phyloP scores from a whole-genome alignment of 1,140 invertebrate genomes.

The Cotesia vestalis region DNA sequence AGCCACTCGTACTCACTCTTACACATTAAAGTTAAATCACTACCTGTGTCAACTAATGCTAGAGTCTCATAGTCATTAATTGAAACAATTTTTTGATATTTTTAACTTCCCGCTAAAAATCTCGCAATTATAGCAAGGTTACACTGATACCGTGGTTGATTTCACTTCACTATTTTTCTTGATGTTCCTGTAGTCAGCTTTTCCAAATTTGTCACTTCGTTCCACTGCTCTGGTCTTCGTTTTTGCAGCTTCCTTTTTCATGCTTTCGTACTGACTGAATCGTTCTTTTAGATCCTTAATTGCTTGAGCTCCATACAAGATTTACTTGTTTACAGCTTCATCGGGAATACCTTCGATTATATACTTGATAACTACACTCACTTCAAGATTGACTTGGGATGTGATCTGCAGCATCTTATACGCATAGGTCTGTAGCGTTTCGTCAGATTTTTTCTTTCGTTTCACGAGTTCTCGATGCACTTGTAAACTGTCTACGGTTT shows the following conservation, averaged over 20 bases:
- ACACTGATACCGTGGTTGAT: not conserved
- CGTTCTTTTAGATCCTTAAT: conserved; percentile 33
- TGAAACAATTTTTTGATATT: conserved; percentile 6
- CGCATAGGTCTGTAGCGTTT: conserved; percentile 43
- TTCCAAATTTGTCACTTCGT: not conserved
- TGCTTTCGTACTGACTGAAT: conserved; percentile 20
- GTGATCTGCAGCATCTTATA: conserved; percentile 40
- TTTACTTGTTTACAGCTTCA: conserved; percentile 37
- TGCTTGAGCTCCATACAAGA: conserved; percentile 40
- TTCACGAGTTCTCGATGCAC: not conserved
- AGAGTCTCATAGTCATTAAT: not conserved
- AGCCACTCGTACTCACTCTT: not conserved
- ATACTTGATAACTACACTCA: conserved; percentile 44
- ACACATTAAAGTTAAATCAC: conserved; percentile 16
- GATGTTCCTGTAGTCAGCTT: not conserved
- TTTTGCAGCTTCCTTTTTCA: not conserved
- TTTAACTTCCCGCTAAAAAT: too few relatives aligned
- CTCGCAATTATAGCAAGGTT: not conserved
- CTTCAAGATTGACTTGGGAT: conserved; percentile 43
- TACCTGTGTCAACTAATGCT: conserved; percentile 25
- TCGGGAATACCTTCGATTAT: conserved; percentile 47
- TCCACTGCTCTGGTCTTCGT: not conserved
- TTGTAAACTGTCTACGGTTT: not conserved
- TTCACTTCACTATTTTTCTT: conserved; percentile 4
- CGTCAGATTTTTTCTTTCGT: conserved; percentile 37